phyloP scores from a whole-genome alignment of 2,113 vertebrate genomes.

The Corvus cornix region DNA sequence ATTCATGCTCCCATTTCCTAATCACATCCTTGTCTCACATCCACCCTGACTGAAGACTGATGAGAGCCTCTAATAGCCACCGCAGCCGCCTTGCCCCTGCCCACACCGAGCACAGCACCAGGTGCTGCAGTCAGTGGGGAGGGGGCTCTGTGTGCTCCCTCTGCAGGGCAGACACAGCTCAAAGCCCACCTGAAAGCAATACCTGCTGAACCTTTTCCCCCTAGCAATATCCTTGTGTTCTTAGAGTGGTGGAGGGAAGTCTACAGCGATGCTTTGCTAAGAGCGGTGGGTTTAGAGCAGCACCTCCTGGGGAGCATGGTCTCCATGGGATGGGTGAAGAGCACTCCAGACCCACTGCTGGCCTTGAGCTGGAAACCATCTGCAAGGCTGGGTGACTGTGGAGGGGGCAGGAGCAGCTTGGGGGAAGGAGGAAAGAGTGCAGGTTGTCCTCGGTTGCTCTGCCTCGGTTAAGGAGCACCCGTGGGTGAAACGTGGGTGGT shows the following conservation, averaged over 20 bases:
- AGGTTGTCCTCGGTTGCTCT: rapidly evolving
- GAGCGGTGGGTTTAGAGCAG: rapidly evolving
- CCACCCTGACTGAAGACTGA: constrained; percentile 15
- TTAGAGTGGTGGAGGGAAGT: background rate
- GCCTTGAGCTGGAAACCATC: background rate
- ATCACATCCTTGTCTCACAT: constrained; percentile 34
- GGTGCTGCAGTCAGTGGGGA: background rate
- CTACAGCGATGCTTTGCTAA: background rate
- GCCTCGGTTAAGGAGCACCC: background rate
- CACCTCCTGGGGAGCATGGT: rapidly evolving
- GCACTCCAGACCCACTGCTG: background rate
- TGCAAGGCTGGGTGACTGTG: background rate
- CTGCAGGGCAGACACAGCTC: rapidly evolving
- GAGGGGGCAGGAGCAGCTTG: background rate
- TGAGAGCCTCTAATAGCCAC: background rate
- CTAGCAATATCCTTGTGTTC: background rate
- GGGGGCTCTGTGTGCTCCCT: background rate
- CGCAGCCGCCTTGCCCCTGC: background rate
- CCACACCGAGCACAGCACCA: rapidly evolving
- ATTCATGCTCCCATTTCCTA: constrained; percentile 22
- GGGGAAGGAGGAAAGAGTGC: rapidly evolving
- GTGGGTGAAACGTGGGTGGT: rapidly evolving
- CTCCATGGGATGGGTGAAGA: background rate
- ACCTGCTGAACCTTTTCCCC: background rate
- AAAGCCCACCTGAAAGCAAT: background rate